Conservation (phyloP, 2,888 invertebrate genomes). For the Argyresthia goedartella region DNA sequence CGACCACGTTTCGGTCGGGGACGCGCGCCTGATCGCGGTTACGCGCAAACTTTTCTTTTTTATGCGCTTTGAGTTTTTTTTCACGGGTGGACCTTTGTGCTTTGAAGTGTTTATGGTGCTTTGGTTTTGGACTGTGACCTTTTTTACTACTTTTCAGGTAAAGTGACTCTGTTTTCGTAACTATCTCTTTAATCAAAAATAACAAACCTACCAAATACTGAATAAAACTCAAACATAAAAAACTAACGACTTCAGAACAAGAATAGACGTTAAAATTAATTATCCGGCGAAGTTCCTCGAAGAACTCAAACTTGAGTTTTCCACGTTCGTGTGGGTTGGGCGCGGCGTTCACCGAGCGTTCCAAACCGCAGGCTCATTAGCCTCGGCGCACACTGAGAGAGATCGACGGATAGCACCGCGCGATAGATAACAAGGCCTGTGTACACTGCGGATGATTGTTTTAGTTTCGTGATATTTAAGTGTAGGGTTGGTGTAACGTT, state of each 20-base stretch:
- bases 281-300: constrained; percentile 40
- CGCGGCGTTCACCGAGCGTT: constrained; percentile 27
- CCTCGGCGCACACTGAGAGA: constrained; percentile 50
- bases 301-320: constrained; percentile 32
- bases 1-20: constrained; percentile 68
- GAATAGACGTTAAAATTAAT: constrained; percentile 29
- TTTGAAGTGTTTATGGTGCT: constrained; percentile 24
- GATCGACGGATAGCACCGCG: neutral
- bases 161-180: neutral
- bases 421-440: neutral
- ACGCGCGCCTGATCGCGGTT: constrained; percentile 66
- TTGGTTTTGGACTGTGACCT: constrained; percentile 1
- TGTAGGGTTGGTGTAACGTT: neutral
- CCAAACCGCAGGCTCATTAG: constrained; percentile 66
- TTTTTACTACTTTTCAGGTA: constrained; percentile 8
- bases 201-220: constrained; percentile 10
- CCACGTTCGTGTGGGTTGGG: constrained; percentile 12
- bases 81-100: constrained; percentile 31
- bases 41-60: constrained; percentile 37
- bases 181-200: neutral
- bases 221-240: neutral
- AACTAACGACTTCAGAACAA: neutral
- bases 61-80: constrained; percentile 15
- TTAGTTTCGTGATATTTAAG: neutral
- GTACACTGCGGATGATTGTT: neutral